Evolutionary conservation across 2,888 invertebrate genomes (phyloP).

Genomic region (Apodemia hepburni): DNA sequence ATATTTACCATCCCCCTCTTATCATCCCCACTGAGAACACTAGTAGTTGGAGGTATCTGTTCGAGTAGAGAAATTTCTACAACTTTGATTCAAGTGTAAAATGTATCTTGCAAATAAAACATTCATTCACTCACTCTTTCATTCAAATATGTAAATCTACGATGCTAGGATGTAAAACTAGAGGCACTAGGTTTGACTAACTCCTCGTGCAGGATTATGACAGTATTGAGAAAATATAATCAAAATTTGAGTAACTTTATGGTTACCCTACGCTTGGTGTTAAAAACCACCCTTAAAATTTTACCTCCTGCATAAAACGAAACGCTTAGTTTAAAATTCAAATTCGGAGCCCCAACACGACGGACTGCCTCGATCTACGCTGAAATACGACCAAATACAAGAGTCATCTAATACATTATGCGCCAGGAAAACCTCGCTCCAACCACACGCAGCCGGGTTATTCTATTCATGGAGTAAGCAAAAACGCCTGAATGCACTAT

Average conservation of each 20-base stretch:
- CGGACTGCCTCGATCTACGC: conserved; percentile 42
- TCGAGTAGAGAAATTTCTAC: no score
- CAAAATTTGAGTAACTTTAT: background rate
- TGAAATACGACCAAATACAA: conserved; percentile 52
- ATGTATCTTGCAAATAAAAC: no score
- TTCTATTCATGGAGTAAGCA: conserved; percentile 48
- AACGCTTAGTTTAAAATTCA: conserved; percentile 75
- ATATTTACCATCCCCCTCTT: no score
- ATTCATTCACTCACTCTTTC: no score
- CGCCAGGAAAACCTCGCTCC: conserved; percentile 44
- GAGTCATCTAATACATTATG: conserved; percentile 50
- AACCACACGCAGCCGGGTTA: conserved; percentile 45
- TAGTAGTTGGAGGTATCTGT: no score
- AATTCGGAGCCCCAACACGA: conserved; percentile 64
- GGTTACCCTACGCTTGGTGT: conserved; percentile 19
- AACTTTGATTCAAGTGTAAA: no score
- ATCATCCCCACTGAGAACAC: no score
- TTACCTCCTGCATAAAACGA: conserved; percentile 63
- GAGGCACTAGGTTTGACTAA: no score
- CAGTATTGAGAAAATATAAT: no score
- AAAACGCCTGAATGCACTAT: conserved; percentile 47
- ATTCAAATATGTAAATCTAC: no score
- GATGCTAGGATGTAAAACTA: no score
- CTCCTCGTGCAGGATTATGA: no score
- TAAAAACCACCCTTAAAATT: conserved; percentile 54